Evolutionary conservation across 2,888 invertebrate species (phyloP).

Genomic region (Lucinisca nassula): DNA sequence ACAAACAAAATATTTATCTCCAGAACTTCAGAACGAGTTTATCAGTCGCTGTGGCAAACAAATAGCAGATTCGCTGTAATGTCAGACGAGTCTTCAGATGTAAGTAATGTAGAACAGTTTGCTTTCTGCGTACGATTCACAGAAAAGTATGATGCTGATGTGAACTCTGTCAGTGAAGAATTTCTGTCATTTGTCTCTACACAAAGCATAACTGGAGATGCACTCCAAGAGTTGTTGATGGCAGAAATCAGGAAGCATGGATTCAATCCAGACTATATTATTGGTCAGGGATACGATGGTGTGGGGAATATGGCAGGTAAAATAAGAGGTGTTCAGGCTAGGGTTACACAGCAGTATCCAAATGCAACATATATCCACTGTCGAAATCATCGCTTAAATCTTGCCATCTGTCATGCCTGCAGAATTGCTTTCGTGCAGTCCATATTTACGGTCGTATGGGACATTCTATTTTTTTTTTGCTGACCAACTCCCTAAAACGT

Average conservation of each 20-base stretch:
- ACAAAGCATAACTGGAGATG: no score
- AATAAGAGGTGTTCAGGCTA: conserved; percentile 24
- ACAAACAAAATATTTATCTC: background rate
- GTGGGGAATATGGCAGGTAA: conserved; percentile 22
- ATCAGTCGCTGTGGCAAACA: background rate
- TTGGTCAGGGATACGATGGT: no score
- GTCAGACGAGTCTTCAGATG: background rate
- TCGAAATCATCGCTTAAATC: no score
- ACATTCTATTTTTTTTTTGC: conserved; percentile 11
- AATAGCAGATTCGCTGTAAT: background rate
- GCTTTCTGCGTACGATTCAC: conserved; percentile 19
- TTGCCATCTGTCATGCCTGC: no score
- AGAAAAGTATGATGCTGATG: conserved; percentile 36
- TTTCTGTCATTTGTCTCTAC: no score
- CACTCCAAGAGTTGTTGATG: no score
- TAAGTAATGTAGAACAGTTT: conserved; percentile 32
- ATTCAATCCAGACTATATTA: no score
- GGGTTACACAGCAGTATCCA: no score
- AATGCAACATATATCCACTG: no score
- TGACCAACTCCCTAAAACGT: conserved; percentile 15
- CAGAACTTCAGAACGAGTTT: background rate
- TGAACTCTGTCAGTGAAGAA: no score
- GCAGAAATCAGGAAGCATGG: no score
- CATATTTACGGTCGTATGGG: conserved; percentile 29
- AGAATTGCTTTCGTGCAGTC: no score